Evolutionary conservation across 2,888 invertebrate species (phyloP).

Genomic region (Eucriotettix oculatus): DNA sequence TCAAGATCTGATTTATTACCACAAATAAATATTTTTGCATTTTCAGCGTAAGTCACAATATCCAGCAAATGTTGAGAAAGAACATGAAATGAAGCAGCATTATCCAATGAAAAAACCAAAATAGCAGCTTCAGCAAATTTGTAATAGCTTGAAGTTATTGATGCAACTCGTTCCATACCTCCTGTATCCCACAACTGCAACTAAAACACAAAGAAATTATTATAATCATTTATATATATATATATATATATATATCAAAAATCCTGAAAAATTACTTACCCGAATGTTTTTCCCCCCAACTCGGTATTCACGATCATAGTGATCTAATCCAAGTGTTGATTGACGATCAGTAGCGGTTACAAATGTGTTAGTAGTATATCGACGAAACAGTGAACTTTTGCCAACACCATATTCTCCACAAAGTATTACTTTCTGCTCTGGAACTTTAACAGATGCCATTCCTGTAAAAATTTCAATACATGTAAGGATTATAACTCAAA

Average conservation of each 20-base stretch:
- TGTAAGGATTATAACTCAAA: too few species aligned
- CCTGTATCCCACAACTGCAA: constrained; percentile 93
- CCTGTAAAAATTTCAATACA: not conserved
- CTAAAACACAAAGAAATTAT: constrained; percentile 31
- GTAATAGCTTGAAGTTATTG: constrained; percentile 88
- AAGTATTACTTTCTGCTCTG: constrained; percentile 80
- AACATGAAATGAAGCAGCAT: constrained; percentile 81
- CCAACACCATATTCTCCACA: constrained; percentile 94
- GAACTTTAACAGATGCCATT: constrained; percentile 70
- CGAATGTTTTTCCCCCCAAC: constrained; percentile 61
- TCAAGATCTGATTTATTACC: constrained; percentile 81
- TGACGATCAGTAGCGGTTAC: constrained; percentile 65
- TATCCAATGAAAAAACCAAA: constrained; percentile 77
- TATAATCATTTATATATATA: not conserved
- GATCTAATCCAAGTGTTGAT: constrained; percentile 82
- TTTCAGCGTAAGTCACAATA: constrained; percentile 85
- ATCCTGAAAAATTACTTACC: constrained; percentile 33
- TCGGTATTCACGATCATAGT: constrained; percentile 65
- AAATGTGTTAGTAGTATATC: constrained; percentile 81
- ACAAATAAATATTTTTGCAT: constrained; percentile 87
- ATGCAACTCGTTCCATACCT: constrained; percentile 91
- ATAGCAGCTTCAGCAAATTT: constrained; percentile 91
- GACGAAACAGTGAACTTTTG: constrained; percentile 81
- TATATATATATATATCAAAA: not conserved
- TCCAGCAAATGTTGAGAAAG: constrained; percentile 84